Conservation (phyloP, 2,113 vertebrate species). For the Litocranius walleri region DNA sequence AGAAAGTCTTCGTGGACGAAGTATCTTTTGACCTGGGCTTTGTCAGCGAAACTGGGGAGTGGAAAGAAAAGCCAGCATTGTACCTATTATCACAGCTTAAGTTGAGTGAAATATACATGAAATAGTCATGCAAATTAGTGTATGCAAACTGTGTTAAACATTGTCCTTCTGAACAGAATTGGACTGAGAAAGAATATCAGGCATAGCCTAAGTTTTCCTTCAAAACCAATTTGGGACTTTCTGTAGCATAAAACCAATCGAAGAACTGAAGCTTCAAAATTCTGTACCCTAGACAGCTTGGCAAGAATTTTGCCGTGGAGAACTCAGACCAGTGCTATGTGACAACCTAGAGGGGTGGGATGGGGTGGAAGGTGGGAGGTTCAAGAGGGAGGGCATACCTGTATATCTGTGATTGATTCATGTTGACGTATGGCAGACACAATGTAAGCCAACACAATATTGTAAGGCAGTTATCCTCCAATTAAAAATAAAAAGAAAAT, state of each 20-base stretch:
- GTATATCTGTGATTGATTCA: neutral
- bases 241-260: neutral
- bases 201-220: neutral
- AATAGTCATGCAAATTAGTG: conserved; percentile 12
- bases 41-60: neutral
- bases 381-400: neutral
- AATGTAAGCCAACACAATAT: neutral
- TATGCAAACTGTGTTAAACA: neutral
- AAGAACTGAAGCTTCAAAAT: neutral
- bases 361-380: neutral
- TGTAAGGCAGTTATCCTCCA: neutral
- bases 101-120: neutral
- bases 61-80: neutral
- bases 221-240: neutral
- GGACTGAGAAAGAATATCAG: neutral
- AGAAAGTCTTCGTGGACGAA: neutral
- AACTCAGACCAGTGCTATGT: neutral
- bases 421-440: neutral
- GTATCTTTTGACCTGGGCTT: neutral
- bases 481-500: neutral
- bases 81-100: neutral
- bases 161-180: neutral
- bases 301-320: neutral
- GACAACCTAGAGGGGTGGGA: neutral
- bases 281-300: neutral